Evolutionary conservation across 2,888 invertebrate genomes (phyloP).

Genomic region (Orchestes rusci): DNA sequence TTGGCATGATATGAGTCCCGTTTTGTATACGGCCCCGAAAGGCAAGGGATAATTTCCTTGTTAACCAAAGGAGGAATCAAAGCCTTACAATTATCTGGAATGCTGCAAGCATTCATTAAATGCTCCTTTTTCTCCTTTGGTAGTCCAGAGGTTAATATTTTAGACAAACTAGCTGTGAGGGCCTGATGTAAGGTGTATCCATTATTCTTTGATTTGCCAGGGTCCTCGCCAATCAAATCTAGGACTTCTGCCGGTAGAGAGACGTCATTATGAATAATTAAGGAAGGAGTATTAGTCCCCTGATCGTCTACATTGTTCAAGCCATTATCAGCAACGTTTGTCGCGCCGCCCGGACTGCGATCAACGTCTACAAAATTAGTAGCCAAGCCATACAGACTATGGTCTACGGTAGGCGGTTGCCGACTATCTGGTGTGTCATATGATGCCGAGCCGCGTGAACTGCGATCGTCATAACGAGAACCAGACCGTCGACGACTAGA

Average conservation of each 20-base stretch:
- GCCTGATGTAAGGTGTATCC: slow-evolving; percentile 1
- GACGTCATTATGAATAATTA: slow-evolving; percentile 1
- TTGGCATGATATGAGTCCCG: slow-evolving; percentile 6
- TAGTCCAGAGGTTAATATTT: neutral
- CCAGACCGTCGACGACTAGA: no score
- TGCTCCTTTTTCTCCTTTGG: neutral
- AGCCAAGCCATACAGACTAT: neutral
- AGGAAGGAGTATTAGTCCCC: neutral
- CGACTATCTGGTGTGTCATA: no score
- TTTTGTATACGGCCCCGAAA: neutral
- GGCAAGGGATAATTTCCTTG: neutral
- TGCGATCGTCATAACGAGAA: no score
- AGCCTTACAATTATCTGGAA: slow-evolving; percentile 2
- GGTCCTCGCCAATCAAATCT: slow-evolving; percentile 3
- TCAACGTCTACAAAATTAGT: neutral
- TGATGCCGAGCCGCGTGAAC: no score
- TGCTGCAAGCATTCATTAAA: neutral
- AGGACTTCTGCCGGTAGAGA: neutral
- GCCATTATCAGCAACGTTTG: slow-evolving; percentile 1
- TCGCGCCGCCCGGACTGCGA: neutral
- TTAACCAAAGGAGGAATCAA: neutral
- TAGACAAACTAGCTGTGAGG: neutral
- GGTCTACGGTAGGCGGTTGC: no score
- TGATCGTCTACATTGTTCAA: neutral
- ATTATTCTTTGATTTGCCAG: neutral